Conservation (phyloP, 1,140 invertebrate species). For the Drosophila mayri region DNA sequence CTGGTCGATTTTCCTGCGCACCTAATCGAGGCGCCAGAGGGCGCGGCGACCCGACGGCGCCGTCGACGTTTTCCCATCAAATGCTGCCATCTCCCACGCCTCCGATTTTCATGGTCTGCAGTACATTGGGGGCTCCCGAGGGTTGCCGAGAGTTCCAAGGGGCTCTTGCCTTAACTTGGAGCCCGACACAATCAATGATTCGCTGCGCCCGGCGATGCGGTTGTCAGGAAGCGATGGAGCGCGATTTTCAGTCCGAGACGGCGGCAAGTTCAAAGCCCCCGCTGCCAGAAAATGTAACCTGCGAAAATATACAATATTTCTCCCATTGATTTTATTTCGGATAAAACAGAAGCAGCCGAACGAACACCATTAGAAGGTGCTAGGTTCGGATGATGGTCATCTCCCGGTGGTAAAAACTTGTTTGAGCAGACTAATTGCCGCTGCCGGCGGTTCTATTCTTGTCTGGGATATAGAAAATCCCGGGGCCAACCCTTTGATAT, state of each 20-base stretch:
- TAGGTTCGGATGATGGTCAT: slow-evolving; percentile 21
- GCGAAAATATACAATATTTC: slow-evolving; percentile 26
- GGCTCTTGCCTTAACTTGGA: slow-evolving; percentile 8
- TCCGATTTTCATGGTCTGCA: slow-evolving; percentile 35
- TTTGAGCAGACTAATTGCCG: slow-evolving; percentile 62
- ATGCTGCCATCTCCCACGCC: slow-evolving; percentile 40
- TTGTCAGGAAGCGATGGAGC: slow-evolving; percentile 70
- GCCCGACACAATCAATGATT: slow-evolving; percentile 76
- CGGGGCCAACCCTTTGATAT: slow-evolving; percentile 35
- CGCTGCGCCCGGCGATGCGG: slow-evolving; percentile 65
- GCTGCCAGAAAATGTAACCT: slow-evolving; percentile 28
- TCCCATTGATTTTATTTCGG: slow-evolving; percentile 7
- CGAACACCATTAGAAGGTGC: slow-evolving; percentile 61
- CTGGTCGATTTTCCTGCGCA: slow-evolving; percentile 50
- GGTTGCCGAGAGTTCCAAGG: slow-evolving; percentile 2
- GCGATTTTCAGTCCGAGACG: slow-evolving; percentile 36
- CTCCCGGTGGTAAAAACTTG: slow-evolving; percentile 40
- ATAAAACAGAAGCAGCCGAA: slow-evolving; percentile 30
- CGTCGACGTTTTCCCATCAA: slow-evolving; percentile 67
- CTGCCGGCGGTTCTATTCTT: slow-evolving; percentile 15
- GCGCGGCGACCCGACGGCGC: slow-evolving; percentile 77
- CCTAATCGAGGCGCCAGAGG: slow-evolving; percentile 80
- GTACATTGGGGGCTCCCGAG: not conserved
- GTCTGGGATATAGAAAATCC: slow-evolving; percentile 7
- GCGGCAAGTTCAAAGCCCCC: slow-evolving; percentile 38